Conservation (phyloP, 2,888 invertebrate genomes). For the Neelides folsomi region DNA sequence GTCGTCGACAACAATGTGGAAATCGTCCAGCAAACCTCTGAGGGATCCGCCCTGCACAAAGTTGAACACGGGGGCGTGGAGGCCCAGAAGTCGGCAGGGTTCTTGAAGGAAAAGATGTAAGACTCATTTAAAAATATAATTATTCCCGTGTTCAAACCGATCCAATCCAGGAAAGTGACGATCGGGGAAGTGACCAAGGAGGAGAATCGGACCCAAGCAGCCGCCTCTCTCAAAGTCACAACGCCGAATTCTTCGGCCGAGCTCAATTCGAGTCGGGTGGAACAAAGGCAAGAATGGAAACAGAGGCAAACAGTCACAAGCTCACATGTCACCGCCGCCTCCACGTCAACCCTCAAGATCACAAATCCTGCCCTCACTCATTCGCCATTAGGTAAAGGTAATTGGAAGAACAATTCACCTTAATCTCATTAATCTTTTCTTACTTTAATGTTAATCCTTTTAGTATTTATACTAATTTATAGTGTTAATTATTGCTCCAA, state of each 20-base stretch:
- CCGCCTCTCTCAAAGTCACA: conserved; percentile 68
- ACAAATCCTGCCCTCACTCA: conserved; percentile 36
- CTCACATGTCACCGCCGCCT: conserved; percentile 57
- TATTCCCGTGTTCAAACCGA: conserved; percentile 39
- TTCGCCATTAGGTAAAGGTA: conserved; percentile 44
- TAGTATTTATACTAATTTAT: too few species aligned
- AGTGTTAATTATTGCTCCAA: too few species aligned
- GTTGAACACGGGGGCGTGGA: too few species aligned
- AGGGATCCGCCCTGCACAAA: background rate
- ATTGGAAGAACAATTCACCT: conserved; percentile 40
- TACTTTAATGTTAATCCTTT: too few species aligned
- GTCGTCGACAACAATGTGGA: background rate
- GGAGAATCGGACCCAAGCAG: conserved; percentile 71
- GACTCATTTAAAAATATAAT: background rate
- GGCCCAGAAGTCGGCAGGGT: background rate
- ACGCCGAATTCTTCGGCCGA: conserved; percentile 76
- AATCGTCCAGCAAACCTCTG: background rate
- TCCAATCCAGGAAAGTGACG: conserved; percentile 52
- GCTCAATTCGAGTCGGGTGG: conserved; percentile 41
- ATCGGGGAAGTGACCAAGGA: conserved; percentile 72
- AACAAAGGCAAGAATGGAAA: conserved; percentile 27
- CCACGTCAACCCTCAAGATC: conserved; percentile 64
- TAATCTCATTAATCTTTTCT: too few species aligned
- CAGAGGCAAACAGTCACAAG: conserved; percentile 47
- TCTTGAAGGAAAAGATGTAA: conserved; percentile 10